Conservation (phyloP, 1,140 invertebrate species). For the Drosophila bocqueti region DNA sequence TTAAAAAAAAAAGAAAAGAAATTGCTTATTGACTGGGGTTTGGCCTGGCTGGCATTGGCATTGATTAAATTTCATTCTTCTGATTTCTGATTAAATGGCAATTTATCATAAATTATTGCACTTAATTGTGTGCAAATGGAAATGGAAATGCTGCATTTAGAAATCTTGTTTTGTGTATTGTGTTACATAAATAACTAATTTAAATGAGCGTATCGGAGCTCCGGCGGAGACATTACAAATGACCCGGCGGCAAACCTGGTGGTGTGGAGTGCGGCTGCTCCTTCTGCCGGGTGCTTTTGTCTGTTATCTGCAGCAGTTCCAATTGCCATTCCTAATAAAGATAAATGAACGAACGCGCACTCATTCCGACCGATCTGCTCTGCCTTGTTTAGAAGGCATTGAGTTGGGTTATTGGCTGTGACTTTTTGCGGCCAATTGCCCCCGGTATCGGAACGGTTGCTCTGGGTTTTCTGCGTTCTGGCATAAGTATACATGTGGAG, state of each 20-base stretch:
- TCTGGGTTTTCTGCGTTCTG: slow-evolving; percentile 47
- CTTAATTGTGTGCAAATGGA: slow-evolving; percentile 58
- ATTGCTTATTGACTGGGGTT: slow-evolving; percentile 24
- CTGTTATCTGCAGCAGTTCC: slow-evolving; percentile 67
- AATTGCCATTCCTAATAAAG: slow-evolving; percentile 80
- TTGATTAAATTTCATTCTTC: slow-evolving; percentile 49
- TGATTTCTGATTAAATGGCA: slow-evolving; percentile 57
- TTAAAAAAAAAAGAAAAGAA: slow-evolving; percentile 49
- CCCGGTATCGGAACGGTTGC: slow-evolving; percentile 1
- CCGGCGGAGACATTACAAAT: slow-evolving; percentile 48
- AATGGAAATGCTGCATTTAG: slow-evolving; percentile 32
- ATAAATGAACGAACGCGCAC: slow-evolving; percentile 72
- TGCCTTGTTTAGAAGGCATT: slow-evolving; percentile 57
- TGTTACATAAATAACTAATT: slow-evolving; percentile 71
- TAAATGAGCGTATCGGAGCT: slow-evolving; percentile 43
- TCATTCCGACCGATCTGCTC: slow-evolving; percentile 53
- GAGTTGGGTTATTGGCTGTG: slow-evolving; percentile 74
- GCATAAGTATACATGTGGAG: slow-evolving; percentile 39
- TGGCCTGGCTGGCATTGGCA: slow-evolving; percentile 12
- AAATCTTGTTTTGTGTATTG: slow-evolving; percentile 53
- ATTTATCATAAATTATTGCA: slow-evolving; percentile 62
- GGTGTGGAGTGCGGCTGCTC: not conserved
- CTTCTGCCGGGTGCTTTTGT: slow-evolving; percentile 17
- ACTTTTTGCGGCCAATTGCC: slow-evolving; percentile 57
- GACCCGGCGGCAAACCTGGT: slow-evolving; percentile 20